A percentile compares a stretch with the other conserved stretches of the same genome.
Evolutionary conservation across 2,113 vertebrate genomes (phyloP).

Genomic region (Semicossyphus pulcher): DNA sequence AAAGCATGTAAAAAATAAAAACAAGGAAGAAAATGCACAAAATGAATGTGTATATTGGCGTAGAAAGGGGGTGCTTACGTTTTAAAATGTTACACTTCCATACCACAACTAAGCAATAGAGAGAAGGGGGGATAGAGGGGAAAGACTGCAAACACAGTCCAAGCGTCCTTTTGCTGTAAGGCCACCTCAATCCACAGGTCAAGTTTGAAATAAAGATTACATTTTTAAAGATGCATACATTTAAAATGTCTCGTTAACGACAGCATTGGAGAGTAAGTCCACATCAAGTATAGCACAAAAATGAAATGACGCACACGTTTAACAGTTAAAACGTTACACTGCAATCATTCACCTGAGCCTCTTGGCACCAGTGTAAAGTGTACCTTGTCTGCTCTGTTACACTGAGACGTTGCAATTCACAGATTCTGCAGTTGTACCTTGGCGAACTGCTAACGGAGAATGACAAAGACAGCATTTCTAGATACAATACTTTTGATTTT

Average conservation of each 20-base stretch:
- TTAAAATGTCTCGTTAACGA: conserved; percentile 67
- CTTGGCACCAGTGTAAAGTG: conserved; percentile 67
- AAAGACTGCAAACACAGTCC: conserved; percentile 57
- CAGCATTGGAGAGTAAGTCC: conserved; percentile 65
- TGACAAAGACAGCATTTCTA: conserved; percentile 58
- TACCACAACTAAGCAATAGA: conserved; percentile 58
- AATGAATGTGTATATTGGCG: conserved; percentile 62
- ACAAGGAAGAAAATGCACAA: conserved; percentile 63
- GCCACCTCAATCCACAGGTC: conserved; percentile 81
- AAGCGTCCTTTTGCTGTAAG: conserved; percentile 79
- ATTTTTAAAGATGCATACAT: conserved; percentile 69
- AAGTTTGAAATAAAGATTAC: conserved; percentile 74
- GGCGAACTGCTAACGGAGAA: conserved; percentile 69
- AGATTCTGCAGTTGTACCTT: conserved; percentile 77
- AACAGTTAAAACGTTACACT: conserved; percentile 61
- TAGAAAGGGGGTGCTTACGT: conserved; percentile 63
- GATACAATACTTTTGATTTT: conserved; percentile 64
- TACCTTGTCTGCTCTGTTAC: conserved; percentile 63
- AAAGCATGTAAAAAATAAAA: conserved; percentile 81
- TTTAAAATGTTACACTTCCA: conserved; percentile 64
- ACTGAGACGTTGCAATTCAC: conserved; percentile 55
- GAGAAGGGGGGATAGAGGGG: conserved; percentile 37
- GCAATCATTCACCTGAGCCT: conserved; percentile 75
- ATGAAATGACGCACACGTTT: conserved; percentile 66
- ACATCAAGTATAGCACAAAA: conserved; percentile 71